phyloP scores from a whole-genome alignment of 2,888 invertebrate species.

The Harmothoe impar region DNA sequence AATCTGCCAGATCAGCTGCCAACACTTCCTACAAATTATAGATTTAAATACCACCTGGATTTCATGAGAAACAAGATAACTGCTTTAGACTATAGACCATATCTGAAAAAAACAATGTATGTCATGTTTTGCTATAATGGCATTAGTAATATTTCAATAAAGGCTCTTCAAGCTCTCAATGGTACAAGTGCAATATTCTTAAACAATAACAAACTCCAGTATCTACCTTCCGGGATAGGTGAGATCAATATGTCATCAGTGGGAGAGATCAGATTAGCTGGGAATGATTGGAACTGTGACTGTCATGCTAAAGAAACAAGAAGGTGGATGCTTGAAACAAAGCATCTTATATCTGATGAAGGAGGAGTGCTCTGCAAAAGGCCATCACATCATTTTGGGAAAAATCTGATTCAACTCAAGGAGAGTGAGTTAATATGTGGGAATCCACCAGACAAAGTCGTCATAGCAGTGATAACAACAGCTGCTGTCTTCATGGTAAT shows the following conservation, averaged over 20 bases:
- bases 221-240: neutral
- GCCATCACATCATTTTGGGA: neutral
- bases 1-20: neutral
- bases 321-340: neutral
- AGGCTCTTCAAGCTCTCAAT: neutral
- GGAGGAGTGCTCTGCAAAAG: neutral
- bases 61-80: neutral
- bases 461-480: neutral
- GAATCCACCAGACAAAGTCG: neutral
- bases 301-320: constrained; percentile 31
- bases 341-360: neutral
- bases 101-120: neutral
- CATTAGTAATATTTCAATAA: neutral
- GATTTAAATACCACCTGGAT: neutral
- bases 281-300: constrained; percentile 21
- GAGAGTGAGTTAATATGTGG: constrained; percentile 20
- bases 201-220: neutral
- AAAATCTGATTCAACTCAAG: neutral
- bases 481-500: too few species aligned
- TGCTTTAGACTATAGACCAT: neutral
- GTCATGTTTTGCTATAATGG: neutral
- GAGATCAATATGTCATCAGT: neutral
- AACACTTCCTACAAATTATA: neutral
- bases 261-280: neutral
- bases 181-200: neutral